These are phyloP conservation scores for Novumbra hubbsi DNA, from an alignment of 2,797 vertebrate genomes.

Conservation along the genomic window DNA sequence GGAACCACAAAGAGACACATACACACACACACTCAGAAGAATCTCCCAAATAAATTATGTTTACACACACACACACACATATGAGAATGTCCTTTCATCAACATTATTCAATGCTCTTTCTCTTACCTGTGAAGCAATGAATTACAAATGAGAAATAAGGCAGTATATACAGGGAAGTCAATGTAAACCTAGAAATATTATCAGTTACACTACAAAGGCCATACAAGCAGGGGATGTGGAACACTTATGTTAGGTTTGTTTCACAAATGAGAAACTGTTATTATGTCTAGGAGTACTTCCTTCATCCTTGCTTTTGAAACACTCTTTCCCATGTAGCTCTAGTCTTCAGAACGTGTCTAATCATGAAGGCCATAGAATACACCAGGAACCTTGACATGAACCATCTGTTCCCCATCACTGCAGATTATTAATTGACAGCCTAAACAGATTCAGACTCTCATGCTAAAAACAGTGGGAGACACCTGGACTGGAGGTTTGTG, in stretches of 20 bases:
- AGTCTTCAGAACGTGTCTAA: not conserved
- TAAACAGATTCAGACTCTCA: too few species aligned
- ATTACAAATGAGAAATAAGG: not conserved
- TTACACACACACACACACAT: not conserved
- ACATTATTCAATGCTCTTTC: not conserved
- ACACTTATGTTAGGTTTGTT: not conserved
- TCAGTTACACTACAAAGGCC: not conserved
- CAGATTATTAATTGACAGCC: too few species aligned
- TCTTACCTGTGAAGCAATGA: not conserved
- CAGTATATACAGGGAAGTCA: not conserved
- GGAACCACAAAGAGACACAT: too few species aligned
- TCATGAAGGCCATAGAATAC: too few species aligned
- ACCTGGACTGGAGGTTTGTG: too few species aligned
- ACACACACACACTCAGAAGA: not conserved
- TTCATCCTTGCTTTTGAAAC: constrained; percentile 1
- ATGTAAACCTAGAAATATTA: not conserved
- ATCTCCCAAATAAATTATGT: too few species aligned
- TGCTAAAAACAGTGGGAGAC: too few species aligned
- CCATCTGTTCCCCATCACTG: too few species aligned
- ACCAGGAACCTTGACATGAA: too few species aligned
- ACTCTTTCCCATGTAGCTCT: not conserved
- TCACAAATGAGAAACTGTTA: not conserved
- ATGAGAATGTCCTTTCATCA: not conserved
- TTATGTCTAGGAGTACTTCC: not conserved
- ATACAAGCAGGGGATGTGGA: not conserved